Percentiles rank a stretch among this genome's conserved stretches.
phyloP scores from a whole-genome alignment of 2,797 vertebrate species.

The Ctenopoma kingsleyae region DNA sequence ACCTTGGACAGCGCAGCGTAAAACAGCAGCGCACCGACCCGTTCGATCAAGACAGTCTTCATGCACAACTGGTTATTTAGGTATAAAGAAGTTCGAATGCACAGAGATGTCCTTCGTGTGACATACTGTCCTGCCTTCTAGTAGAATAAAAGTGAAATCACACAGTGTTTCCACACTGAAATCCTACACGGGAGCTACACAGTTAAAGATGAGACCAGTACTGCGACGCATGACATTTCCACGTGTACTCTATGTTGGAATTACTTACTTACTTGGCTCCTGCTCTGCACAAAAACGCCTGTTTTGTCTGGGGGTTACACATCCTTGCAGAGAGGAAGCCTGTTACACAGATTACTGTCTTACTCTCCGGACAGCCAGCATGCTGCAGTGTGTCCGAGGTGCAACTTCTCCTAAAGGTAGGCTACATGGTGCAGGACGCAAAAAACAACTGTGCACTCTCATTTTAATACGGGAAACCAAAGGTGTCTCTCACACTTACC shows the following conservation, averaged over 20 bases:
- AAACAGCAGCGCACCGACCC: constrained; percentile 1
- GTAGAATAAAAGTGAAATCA: constrained; percentile 5
- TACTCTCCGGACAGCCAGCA: constrained; percentile 23
- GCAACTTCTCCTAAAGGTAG: constrained; percentile 49
- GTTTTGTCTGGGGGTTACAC: background rate
- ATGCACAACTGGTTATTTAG: too few relatives aligned
- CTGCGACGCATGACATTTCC: background rate
- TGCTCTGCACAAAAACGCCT: constrained; percentile 17
- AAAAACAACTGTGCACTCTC: background rate
- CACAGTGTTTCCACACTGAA: background rate
- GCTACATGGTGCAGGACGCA: constrained; percentile 14
- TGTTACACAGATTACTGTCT: constrained; percentile 9
- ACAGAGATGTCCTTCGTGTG: background rate
- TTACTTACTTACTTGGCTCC: constrained; percentile 5
- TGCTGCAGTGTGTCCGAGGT: constrained; percentile 21
- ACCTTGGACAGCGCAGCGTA: constrained; percentile 83
- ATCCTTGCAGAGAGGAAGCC: constrained; percentile 11
- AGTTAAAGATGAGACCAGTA: background rate
- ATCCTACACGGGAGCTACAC: background rate
- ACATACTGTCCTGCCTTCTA: background rate
- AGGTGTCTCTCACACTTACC: constrained; percentile 85
- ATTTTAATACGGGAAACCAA: constrained; percentile 7
- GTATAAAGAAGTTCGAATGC: background rate
- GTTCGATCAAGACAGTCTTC: background rate
- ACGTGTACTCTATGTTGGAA: constrained; percentile 1